Percentiles rank a stretch among this genome's conserved stretches.
These are phyloP conservation scores for Lepidurus arcticus DNA, from an alignment of 1,140 invertebrate genomes.

Conservation along the genomic window DNA sequence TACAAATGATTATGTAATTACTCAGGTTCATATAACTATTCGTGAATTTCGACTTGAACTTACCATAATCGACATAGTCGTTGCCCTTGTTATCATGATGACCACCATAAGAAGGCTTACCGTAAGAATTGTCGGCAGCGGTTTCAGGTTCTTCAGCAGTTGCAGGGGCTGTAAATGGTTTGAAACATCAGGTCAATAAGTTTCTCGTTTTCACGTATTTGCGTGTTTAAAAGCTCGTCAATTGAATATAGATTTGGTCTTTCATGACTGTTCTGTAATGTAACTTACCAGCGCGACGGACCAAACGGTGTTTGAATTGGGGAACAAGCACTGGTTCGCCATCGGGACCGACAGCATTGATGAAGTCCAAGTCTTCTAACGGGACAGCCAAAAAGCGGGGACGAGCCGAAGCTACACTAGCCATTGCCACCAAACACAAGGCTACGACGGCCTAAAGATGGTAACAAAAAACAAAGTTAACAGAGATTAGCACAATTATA, in stretches of 20 bases:
- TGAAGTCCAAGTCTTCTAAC: conserved; percentile 34
- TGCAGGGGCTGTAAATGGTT: not conserved
- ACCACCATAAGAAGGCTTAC: not conserved
- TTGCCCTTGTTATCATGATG: conserved; percentile 31
- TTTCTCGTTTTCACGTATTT: too few species aligned
- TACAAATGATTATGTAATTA: conserved; percentile 36
- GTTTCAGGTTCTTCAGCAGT: not conserved
- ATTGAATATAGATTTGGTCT: too few species aligned
- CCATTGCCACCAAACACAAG: conserved; percentile 27
- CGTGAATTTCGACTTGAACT: not conserved
- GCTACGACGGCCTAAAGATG: conserved; percentile 25
- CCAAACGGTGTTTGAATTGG: not conserved
- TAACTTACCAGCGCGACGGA: conserved; percentile 26
- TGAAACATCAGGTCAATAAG: too few species aligned
- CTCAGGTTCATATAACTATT: not conserved
- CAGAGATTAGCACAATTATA: not conserved
- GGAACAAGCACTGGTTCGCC: conserved; percentile 19
- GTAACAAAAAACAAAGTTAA: not conserved
- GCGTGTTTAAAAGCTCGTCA: too few species aligned
- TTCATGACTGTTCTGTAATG: not conserved
- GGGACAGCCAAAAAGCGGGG: conserved; percentile 35
- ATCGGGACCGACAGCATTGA: conserved; percentile 20
- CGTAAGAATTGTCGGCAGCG: conserved; percentile 27
- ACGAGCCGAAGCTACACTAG: conserved; percentile 31
- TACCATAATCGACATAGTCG: conserved; percentile 39